These are phyloP conservation scores for Aviceda subcristata DNA, from an alignment of 2,113 vertebrate genomes.

Conservation along the genomic window DNA sequence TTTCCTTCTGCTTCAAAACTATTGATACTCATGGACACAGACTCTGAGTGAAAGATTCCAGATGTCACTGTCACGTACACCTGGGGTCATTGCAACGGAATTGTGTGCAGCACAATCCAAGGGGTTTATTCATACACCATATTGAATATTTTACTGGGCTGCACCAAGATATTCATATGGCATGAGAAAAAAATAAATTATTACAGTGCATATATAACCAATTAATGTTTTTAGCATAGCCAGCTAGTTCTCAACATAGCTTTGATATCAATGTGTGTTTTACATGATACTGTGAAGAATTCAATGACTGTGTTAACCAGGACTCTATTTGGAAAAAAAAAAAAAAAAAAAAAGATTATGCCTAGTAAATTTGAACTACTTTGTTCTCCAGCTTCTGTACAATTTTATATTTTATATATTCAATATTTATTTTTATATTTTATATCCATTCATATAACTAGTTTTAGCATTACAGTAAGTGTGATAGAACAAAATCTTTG, in stretches of 20 bases:
- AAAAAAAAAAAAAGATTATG: too few species aligned
- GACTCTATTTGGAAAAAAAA: background rate
- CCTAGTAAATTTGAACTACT: background rate
- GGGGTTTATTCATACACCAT: background rate
- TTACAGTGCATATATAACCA: background rate
- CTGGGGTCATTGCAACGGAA: background rate
- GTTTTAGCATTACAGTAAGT: background rate
- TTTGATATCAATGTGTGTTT: background rate
- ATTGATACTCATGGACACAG: background rate
- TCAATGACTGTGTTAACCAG: background rate
- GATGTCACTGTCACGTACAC: background rate
- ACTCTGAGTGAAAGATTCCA: background rate
- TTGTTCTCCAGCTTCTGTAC: background rate
- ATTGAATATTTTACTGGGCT: background rate
- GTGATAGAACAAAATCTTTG: background rate
- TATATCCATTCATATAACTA: background rate
- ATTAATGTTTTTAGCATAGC: background rate
- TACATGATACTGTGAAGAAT: background rate
- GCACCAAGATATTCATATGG: background rate
- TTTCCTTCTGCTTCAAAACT: background rate
- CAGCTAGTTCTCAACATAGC: background rate
- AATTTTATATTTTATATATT: background rate
- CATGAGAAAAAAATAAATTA: background rate
- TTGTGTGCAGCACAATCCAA: background rate
- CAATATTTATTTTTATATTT: background rate